These are phyloP conservation scores for Psophia crepitans DNA, from an alignment of 2,113 vertebrate genomes.

Conservation along the genomic window DNA sequence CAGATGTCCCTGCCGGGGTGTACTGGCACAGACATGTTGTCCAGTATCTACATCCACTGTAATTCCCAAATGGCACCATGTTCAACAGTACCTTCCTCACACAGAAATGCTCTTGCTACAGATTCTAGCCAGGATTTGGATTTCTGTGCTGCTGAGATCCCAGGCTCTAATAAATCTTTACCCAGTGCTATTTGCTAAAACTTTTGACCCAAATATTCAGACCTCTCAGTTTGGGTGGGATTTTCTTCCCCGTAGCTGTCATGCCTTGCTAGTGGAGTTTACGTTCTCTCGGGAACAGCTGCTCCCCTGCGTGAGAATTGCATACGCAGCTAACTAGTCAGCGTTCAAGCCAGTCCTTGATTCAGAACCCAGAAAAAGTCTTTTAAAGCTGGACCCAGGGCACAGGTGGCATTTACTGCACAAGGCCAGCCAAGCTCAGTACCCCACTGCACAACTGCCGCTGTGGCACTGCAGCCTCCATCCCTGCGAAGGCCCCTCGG, in stretches of 20 bases:
- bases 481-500: neutral
- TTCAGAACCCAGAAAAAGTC: neutral
- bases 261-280: neutral
- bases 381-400: neutral
- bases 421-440: neutral
- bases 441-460: neutral
- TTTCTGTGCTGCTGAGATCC: neutral
- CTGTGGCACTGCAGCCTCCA: fast-evolving
- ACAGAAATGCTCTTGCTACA: neutral
- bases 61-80: neutral
- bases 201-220: neutral
- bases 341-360: neutral
- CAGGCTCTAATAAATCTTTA: neutral
- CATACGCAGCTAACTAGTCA: neutral
- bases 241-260: neutral
- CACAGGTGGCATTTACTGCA: neutral
- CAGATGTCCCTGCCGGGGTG: neutral
- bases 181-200: neutral
- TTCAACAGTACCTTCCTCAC: neutral
- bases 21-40: neutral
- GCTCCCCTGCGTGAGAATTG: neutral
- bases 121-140: neutral
- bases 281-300: neutral
- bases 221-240: fast-evolving
- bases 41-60: neutral